A percentile compares a stretch with the other conserved stretches of the same genome.
Conservation (phyloP, 2,888 invertebrate genomes). For the Stenoptilia bipunctidactyla region DNA sequence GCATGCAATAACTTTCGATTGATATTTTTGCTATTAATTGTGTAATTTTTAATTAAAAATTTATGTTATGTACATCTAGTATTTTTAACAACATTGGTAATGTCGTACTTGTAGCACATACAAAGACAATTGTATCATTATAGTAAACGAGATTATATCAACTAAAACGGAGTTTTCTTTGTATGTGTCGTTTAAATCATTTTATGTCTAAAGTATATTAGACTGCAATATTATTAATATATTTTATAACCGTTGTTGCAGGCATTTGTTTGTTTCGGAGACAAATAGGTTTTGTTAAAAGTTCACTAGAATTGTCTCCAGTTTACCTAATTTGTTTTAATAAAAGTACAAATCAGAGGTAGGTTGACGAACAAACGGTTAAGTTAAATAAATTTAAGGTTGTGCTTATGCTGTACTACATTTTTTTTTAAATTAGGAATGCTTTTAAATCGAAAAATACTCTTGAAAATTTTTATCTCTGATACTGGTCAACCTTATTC, state of each 20-base stretch:
- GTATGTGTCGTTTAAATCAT: too few species aligned
- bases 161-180: too few species aligned
- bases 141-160: too few species aligned
- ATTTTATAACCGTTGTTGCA: too few species aligned
- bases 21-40: constrained; percentile 56
- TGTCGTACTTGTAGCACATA: constrained; percentile 4
- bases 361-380: constrained; percentile 31
- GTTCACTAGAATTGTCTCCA: not conserved
- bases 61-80: constrained; percentile 28
- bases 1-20: constrained; percentile 63
- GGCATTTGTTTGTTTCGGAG: not conserved
- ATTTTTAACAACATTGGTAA: constrained; percentile 7
- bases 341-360: constrained; percentile 52
- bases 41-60: constrained; percentile 34
- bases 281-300: too few species aligned
- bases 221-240: constrained; percentile 40
- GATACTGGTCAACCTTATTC: constrained; percentile 18
- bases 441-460: constrained; percentile 23
- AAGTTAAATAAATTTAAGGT: constrained; percentile 28
- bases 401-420: constrained; percentile 48
- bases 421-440: constrained; percentile 25
- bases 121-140: too few species aligned
- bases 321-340: constrained; percentile 16
- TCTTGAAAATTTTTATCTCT: constrained; percentile 26
- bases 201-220: constrained; percentile 27